These are phyloP conservation scores for Corydoras maculifer DNA, from an alignment of 2,113 vertebrate genomes.

Conservation along the genomic window DNA sequence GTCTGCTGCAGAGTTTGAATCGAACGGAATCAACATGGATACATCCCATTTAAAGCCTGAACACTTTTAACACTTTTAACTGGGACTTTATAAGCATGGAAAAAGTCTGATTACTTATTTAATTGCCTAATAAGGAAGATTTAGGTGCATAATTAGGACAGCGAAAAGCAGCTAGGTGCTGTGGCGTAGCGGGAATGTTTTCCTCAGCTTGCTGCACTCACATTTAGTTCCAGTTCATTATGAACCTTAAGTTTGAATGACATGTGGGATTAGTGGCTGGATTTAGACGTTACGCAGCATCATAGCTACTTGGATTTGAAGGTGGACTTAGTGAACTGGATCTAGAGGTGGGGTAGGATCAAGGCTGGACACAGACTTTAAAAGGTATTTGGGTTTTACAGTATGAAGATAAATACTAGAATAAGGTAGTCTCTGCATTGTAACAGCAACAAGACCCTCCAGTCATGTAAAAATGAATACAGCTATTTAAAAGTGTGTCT, in stretches of 20 bases:
- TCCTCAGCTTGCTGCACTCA: conserved; percentile 4
- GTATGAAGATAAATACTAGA: conserved; percentile 15
- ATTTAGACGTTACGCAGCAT: conserved; percentile 4
- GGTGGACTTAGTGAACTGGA: conserved; percentile 21
- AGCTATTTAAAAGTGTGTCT: too few species aligned
- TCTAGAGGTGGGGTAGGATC: conserved; percentile 14
- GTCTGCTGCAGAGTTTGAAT: background rate
- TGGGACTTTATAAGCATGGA: conserved; percentile 4
- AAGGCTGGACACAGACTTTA: background rate
- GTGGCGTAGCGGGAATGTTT: conserved; percentile 19
- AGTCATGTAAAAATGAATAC: background rate
- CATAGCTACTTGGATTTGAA: conserved; percentile 17
- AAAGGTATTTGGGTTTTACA: background rate
- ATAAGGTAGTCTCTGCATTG: background rate
- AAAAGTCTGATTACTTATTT: conserved; percentile 28
- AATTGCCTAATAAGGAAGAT: conserved; percentile 35
- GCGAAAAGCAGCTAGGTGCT: conserved; percentile 6
- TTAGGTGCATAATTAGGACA: conserved; percentile 27
- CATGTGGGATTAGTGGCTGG: conserved; percentile 15
- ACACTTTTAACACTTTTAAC: conserved; percentile 4
- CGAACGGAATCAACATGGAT: too few species aligned
- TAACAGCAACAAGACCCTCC: conserved; percentile 1
- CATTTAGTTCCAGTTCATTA: conserved; percentile 17
- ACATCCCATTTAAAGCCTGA: background rate
- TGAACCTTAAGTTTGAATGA: conserved; percentile 20